Evolutionary conservation across 2,888 invertebrate genomes (phyloP), one percentile per base, ranked within the genome.

Genomic region (Eumacrocentrus americanus): DNA sequence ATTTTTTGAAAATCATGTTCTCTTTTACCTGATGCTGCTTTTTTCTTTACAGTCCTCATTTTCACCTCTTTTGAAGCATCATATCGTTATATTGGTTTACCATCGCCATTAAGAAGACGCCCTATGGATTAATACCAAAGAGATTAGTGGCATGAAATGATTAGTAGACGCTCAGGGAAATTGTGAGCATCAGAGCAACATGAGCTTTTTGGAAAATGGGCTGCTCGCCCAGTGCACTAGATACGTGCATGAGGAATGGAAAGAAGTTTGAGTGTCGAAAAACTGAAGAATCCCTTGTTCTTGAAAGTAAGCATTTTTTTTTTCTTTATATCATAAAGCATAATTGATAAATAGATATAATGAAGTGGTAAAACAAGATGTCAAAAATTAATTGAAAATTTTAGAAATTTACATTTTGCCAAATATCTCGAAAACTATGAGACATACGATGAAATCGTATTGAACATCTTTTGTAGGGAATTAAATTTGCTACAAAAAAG

Each of bases 141-240:
- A 12, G 37, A 37, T 16, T 40, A 18, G 2, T 3, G 11, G 5
- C 9, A 16, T 9, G 11, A 16, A 42, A 16, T 18, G 16, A 18
- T 11, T 2, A 9, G 4, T 3, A 16, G 20, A n/a, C n/a, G n/a
- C n/a, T n/a, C n/a, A n/a, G 1, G 18, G 20, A 3, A 14, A 46
- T 25, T 46, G 14, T 22, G 22, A 50, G 9, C 0, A 16, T 16
- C 29, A 29, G n/a, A n/a, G n/a, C n/a, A n/a, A n/a, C n/a, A n/a
- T n/a, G n/a, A n/a, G n/a, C n/a, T n/a, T 54, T 34, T 42, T 46
- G 11, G 46, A 64, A 66, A 50, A 68, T 70, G 69, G 69, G 69
- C 47, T 68, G 69, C 35, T 62, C 66, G 60, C 65, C 66, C 42
- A 70, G 69, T 55, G 58, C 62, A 58, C 55, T 68, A 37, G 55